phyloP scores from a whole-genome alignment of 2,797 vertebrate genomes.

The Borostomias antarcticus region DNA sequence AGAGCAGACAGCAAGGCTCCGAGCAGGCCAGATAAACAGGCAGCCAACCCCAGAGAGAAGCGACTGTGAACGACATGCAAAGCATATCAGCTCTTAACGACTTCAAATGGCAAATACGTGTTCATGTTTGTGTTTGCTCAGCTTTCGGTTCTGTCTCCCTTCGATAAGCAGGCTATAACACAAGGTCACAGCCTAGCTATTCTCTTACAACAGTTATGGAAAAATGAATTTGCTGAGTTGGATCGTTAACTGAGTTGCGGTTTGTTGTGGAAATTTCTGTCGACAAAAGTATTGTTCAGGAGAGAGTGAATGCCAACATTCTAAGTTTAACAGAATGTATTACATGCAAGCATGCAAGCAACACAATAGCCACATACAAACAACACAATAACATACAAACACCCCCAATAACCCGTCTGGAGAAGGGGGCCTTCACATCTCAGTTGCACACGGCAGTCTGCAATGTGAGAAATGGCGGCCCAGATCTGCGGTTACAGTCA shows the following conservation, averaged over 20 bases:
- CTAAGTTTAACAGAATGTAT: too few relatives aligned
- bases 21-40: background rate
- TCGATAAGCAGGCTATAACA: constrained; percentile 3
- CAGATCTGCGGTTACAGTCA: too few relatives aligned
- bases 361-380: too few relatives aligned
- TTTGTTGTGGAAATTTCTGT: too few relatives aligned
- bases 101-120: background rate
- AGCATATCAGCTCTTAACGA: background rate
- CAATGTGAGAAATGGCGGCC: too few relatives aligned
- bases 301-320: too few relatives aligned
- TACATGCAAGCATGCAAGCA: too few relatives aligned
- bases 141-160: background rate
- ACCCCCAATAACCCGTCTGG: too few relatives aligned
- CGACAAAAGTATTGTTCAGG: too few relatives aligned
- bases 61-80: background rate
- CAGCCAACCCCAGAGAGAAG: background rate
- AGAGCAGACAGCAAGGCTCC: background rate
- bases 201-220: background rate
- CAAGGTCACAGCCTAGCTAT: background rate
- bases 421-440: too few relatives aligned
- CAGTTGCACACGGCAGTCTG: too few relatives aligned
- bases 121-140: background rate
- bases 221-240: constrained; percentile 1
- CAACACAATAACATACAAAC: too few relatives aligned
- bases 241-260: background rate